Evolutionary conservation across 1,140 invertebrate genomes (phyloP).

Genomic region (Musca domestica): DNA sequence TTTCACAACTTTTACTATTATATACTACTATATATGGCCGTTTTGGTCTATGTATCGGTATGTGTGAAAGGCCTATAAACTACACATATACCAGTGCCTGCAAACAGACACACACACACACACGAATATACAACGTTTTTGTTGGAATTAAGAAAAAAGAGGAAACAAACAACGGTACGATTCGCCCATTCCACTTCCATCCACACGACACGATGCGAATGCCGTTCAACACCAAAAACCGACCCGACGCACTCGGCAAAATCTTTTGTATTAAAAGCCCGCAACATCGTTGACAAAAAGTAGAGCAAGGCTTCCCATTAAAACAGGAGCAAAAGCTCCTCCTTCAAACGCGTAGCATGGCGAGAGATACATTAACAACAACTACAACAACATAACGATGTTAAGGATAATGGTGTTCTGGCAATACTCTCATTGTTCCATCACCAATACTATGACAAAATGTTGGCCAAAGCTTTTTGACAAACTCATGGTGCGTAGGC

Average conservation of each 20-base stretch:
- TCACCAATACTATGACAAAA: too few relatives aligned
- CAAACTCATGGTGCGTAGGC: too few relatives aligned
- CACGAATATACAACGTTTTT: neutral
- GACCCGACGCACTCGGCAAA: conserved; percentile 50
- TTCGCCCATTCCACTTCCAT: neutral
- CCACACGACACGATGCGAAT: conserved; percentile 1
- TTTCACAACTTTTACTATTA: too few relatives aligned
- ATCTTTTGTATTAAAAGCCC: conserved; percentile 49
- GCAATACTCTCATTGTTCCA: too few relatives aligned
- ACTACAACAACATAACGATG: too few relatives aligned
- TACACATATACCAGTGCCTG: neutral
- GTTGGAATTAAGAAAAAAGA: neutral
- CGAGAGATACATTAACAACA: too few relatives aligned
- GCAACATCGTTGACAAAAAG: conserved; percentile 24
- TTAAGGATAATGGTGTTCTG: too few relatives aligned
- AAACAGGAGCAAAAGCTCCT: conserved; percentile 18
- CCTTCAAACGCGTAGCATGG: neutral
- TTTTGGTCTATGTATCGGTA: too few relatives aligned
- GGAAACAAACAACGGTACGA: neutral
- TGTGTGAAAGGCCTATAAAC: too few relatives aligned
- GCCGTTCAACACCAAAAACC: conserved; percentile 19
- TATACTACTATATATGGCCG: too few relatives aligned
- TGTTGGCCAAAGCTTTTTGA: too few relatives aligned
- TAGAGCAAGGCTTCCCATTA: conserved; percentile 18
- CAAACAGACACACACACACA: neutral